Evolutionary conservation across 2,888 invertebrate genomes (phyloP).

Genomic region (Limnephilus rhombicus): DNA sequence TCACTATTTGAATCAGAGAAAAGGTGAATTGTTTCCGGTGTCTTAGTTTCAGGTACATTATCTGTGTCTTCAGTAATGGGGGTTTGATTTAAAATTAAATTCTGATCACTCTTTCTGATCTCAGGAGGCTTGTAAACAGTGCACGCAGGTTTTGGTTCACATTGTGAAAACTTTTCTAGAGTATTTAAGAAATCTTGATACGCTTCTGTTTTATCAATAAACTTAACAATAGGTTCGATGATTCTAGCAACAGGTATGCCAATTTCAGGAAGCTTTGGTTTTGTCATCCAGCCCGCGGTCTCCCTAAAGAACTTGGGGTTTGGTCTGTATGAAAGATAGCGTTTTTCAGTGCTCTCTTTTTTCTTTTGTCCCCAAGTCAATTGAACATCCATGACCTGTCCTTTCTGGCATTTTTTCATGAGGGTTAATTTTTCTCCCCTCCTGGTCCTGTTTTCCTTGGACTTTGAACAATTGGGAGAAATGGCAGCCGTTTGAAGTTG

Average conservation of each 20-base stretch:
- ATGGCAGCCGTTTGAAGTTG: constrained; percentile 46
- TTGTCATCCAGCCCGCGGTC: not conserved
- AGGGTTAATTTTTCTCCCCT: not conserved
- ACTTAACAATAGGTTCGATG: not conserved
- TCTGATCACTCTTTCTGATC: not conserved
- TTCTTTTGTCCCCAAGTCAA: not conserved
- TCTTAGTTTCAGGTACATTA: not conserved
- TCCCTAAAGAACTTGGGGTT: not conserved
- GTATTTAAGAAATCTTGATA: not conserved
- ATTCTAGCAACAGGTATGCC: not conserved
- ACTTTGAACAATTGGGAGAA: constrained; percentile 16
- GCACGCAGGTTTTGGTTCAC: not conserved
- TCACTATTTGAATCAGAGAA: not conserved
- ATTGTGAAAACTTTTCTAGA: constrained; percentile 3
- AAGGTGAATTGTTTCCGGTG: not conserved
- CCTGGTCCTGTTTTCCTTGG: not conserved
- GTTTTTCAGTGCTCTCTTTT: not conserved
- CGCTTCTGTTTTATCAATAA: not conserved
- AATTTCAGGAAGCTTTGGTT: not conserved
- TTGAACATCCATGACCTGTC: constrained; percentile 10
- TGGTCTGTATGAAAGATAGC: constrained; percentile 5
- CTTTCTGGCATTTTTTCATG: constrained; percentile 14
- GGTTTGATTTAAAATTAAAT: not conserved
- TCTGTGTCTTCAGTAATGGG: not conserved
- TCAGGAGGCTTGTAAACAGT: not conserved